These are phyloP conservation scores for Hyphantria cunea DNA, from an alignment of 1,140 invertebrate genomes.

Conservation along the genomic window DNA sequence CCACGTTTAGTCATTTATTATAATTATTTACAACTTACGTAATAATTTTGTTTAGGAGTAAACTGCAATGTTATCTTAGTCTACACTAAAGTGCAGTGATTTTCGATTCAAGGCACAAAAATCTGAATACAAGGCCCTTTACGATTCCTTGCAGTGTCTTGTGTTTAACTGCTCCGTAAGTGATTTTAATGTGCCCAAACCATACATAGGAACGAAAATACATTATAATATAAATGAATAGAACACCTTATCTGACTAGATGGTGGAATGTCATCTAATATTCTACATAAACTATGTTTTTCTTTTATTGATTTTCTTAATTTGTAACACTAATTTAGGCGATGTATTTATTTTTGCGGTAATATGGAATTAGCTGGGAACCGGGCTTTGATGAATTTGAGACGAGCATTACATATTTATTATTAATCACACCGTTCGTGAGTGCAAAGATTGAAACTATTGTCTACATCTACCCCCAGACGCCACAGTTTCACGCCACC, in stretches of 20 bases:
- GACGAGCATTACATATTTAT: slow-evolving; percentile 5
- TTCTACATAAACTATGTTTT: slow-evolving; percentile 17
- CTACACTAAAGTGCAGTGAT: slow-evolving; percentile 49
- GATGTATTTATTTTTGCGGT: slow-evolving; percentile 9
- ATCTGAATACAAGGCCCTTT: slow-evolving; percentile 39
- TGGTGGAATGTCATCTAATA: slow-evolving; percentile 64
- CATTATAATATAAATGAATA: slow-evolving; percentile 31
- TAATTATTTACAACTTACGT: slow-evolving; percentile 73
- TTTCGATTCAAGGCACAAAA: slow-evolving; percentile 59
- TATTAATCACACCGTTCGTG: slow-evolving; percentile 7
- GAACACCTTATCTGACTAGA: slow-evolving; percentile 62
- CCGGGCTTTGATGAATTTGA: slow-evolving; percentile 10
- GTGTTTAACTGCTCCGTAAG: slow-evolving; percentile 30
- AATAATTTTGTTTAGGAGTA: slow-evolving; percentile 58
- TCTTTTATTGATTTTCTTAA: not conserved
- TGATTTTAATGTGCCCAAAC: slow-evolving; percentile 28
- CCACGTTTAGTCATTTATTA: slow-evolving; percentile 23
- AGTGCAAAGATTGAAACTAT: slow-evolving; percentile 8
- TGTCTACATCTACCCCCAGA: slow-evolving; percentile 9
- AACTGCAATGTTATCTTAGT: slow-evolving; percentile 48
- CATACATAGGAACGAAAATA: slow-evolving; percentile 21
- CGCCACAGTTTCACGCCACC: slow-evolving; percentile 2
- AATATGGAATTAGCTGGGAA: slow-evolving; percentile 7
- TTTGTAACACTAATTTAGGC: slow-evolving; percentile 1
- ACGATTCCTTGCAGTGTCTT: slow-evolving; percentile 15